Evolutionary conservation across 2,113 vertebrate genomes (phyloP).

Genomic region (Entomyzon cyanotis): DNA sequence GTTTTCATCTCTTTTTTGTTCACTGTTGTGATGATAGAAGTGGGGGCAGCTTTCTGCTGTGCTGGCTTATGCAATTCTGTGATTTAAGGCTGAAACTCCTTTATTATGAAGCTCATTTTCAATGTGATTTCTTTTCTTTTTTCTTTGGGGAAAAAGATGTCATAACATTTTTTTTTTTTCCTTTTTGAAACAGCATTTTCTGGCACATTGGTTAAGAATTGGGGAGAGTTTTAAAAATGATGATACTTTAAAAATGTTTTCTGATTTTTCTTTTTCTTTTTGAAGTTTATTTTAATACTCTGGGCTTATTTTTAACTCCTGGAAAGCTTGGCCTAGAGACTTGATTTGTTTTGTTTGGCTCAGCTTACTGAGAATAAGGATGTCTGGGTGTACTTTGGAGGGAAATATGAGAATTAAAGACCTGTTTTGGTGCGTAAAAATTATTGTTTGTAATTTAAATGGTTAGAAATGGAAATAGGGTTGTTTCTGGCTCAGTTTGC

Average conservation of each 20-base stretch:
- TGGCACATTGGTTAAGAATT: neutral
- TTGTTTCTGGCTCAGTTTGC: slow-evolving; percentile 2
- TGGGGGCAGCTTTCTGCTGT: neutral
- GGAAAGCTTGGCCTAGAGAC: neutral
- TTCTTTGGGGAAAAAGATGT: neutral
- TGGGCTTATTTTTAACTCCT: slow-evolving; percentile 8
- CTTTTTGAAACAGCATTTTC: neutral
- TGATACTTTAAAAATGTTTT: neutral
- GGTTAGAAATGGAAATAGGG: slow-evolving; percentile 18
- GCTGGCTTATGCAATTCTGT: neutral
- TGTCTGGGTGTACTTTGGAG: slow-evolving; percentile 30
- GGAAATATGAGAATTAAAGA: slow-evolving; percentile 4
- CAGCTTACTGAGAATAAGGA: neutral
- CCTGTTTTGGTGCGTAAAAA: neutral
- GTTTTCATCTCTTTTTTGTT: neutral
- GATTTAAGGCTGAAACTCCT: neutral
- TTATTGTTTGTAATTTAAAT: slow-evolving; percentile 19
- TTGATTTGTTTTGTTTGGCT: slow-evolving; percentile 46
- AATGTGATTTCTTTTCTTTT: neutral
- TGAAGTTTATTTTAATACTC: neutral
- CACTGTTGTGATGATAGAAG: neutral
- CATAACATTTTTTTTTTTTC: neutral
- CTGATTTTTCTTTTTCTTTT: neutral
- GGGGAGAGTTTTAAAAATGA: neutral
- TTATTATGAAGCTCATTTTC: neutral